Percentiles rank a stretch among this genome's conserved stretches.
These are phyloP conservation scores for Drosophila mojavensis DNA, from an alignment of 1,140 invertebrate genomes.

Conservation along the genomic window DNA sequence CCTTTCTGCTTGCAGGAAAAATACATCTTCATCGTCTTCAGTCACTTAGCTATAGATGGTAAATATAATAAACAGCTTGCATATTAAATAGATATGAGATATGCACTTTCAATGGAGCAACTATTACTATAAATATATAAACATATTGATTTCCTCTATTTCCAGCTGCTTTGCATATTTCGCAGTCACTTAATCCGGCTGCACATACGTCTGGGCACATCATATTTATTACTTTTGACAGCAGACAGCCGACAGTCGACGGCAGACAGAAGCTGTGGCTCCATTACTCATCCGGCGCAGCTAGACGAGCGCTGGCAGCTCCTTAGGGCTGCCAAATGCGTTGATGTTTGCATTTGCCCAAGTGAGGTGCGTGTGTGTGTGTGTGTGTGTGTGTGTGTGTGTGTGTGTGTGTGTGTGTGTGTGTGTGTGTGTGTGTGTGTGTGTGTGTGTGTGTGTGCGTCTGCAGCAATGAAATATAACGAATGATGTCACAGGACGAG, in stretches of 20 bases:
- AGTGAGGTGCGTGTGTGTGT: constrained; percentile 7
- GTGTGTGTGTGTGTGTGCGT: constrained; percentile 21
- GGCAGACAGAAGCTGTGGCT: constrained; percentile 15
- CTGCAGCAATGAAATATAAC: constrained; percentile 71
- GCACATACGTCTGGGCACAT: constrained; percentile 4
- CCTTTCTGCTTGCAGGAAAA: no score
- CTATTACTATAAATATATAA: neutral
- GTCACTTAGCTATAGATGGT: no score
- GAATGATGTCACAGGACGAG: constrained; percentile 70
- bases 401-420: constrained; percentile 6
- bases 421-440: constrained; percentile 12
- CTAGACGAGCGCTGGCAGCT: neutral
- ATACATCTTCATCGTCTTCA: no score
- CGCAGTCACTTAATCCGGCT: constrained; percentile 8
- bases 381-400: constrained; percentile 17
- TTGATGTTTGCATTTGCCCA: constrained; percentile 51
- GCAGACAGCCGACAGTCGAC: constrained; percentile 2
- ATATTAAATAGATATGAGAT: neutral
- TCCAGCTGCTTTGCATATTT: neutral
- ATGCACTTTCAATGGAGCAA: neutral
- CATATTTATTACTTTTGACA: constrained; percentile 35
- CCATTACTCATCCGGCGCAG: constrained; percentile 54
- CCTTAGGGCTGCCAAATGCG: constrained; percentile 41
- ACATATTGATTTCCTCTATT: neutral
- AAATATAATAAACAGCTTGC: neutral